Evolutionary conservation across 2,113 vertebrate species (phyloP).

Genomic region (Corythornis vintsioides): DNA sequence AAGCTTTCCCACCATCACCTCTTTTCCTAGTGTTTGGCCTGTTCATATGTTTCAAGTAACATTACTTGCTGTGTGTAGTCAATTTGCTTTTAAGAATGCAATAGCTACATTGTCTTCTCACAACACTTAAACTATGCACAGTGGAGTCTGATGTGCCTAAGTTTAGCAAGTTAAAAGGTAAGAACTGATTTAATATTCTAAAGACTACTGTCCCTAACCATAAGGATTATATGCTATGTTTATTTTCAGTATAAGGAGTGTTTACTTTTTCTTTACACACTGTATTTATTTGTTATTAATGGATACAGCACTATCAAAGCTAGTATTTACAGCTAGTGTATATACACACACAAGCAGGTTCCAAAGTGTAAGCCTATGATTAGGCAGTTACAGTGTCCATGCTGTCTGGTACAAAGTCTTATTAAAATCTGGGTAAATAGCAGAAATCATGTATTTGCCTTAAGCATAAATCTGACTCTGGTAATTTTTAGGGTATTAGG

Average conservation of each 20-base stretch:
- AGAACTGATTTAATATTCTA: background rate
- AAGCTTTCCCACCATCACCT: background rate
- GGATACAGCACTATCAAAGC: background rate
- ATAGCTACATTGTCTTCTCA: background rate
- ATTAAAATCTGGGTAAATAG: slow-evolving; percentile 58
- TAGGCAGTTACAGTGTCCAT: background rate
- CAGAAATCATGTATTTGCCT: slow-evolving; percentile 79
- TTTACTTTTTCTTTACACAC: background rate
- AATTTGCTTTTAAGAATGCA: background rate
- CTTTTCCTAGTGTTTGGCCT: background rate
- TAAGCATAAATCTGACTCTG: slow-evolving; percentile 80
- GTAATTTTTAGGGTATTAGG: slow-evolving; percentile 79
- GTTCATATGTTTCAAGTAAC: background rate
- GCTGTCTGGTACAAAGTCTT: background rate
- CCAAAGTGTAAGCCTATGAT: background rate
- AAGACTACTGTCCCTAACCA: background rate
- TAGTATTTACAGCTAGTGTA: background rate
- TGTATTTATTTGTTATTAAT: background rate
- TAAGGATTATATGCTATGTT: background rate
- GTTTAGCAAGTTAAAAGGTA: background rate
- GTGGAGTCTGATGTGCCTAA: background rate
- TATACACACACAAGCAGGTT: background rate
- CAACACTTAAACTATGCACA: background rate
- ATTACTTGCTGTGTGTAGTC: background rate
- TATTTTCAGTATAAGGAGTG: background rate